Percentiles rank a stretch among this genome's conserved stretches.
Evolutionary conservation across 2,888 invertebrate genomes (phyloP).

Genomic region (Cremastobaeus sp.): DNA sequence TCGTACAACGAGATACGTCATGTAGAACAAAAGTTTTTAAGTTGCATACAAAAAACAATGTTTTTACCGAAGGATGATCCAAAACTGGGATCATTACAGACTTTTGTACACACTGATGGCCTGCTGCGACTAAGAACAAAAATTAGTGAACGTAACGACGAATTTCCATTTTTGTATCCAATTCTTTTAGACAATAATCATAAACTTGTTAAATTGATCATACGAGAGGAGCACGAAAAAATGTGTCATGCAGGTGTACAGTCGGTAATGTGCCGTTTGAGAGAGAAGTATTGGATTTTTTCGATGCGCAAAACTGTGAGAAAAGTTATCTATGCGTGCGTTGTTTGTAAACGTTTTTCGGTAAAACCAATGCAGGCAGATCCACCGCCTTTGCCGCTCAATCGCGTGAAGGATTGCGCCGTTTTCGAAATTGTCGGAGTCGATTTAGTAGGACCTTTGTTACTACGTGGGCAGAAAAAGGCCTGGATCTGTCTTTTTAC

Average conservation of each 20-base stretch:
- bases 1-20: too few relatives aligned
- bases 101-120: not conserved
- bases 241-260: slow-evolving; percentile 58
- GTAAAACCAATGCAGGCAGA: too few relatives aligned
- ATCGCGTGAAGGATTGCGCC: slow-evolving; percentile 60
- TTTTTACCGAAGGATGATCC: too few relatives aligned
- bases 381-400: slow-evolving; percentile 65
- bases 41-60: too few relatives aligned
- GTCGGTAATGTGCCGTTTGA: too few relatives aligned
- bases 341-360: slow-evolving; percentile 57
- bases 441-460: slow-evolving; percentile 72
- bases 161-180: slow-evolving; percentile 14
- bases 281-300: slow-evolving; percentile 59
- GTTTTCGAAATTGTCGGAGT: slow-evolving; percentile 67
- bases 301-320: slow-evolving; percentile 40
- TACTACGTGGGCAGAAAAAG: slow-evolving; percentile 58
- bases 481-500: slow-evolving; percentile 71
- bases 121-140: not conserved
- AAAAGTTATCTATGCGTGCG: slow-evolving; percentile 39
- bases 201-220: slow-evolving; percentile 4
- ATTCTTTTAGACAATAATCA: slow-evolving; percentile 15
- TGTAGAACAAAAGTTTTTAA: too few relatives aligned
- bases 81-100: too few relatives aligned
- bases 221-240: slow-evolving; percentile 19
- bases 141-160: slow-evolving; percentile 20